Evolutionary conservation across 2,888 invertebrate species (phyloP), one percentile per base, ranked within the genome.

Genomic region (Malthinus flaveolus): DNA sequence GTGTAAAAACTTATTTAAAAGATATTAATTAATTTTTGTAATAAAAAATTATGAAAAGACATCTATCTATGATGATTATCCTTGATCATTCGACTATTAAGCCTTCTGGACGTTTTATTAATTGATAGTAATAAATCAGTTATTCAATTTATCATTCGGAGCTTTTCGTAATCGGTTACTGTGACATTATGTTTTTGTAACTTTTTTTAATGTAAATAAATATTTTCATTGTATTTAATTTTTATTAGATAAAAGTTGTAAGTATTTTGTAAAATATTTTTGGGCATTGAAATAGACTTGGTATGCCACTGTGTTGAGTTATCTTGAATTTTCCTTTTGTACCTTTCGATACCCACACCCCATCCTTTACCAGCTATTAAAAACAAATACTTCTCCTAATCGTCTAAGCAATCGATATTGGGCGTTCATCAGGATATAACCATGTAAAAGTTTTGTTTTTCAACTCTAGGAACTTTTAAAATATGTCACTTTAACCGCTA

Each of bases 171-270:
- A n/a, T 34, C 9, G 7, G 7, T 34, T 33, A 33, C 33, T 34
- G 35, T 34, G 3, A 39, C 39, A 8, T 35, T 42, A 34, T 35
- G 15, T 9, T 49, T 47, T 49, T 55, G 55, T 49, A 47, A 42
- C 39, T 32, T 56, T 34, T 39, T 47, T 47, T 37, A 10, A 9
- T 56, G 56, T 56, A 56, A 56, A 55, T 55, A 49, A 55, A 55
- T n/a, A 15, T 7, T n/a, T 53, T 12, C n/a, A 13, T 42, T 51
- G 32, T 45, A 32, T 12, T 23, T 35, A 35, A 35, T 33, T 15
- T 32, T 50, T 23, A 44, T 51, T 34, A 39, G 33, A 13, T 51
- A 44, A 13, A 12, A 44, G 32, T 51, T 44, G 23, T n/a, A 4
- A 32, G 23, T 31, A 33, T 50, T 32, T 47, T 9, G 46, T 46